Conservation (phyloP, 2,888 invertebrate species). For the Lithodes maja region DNA sequence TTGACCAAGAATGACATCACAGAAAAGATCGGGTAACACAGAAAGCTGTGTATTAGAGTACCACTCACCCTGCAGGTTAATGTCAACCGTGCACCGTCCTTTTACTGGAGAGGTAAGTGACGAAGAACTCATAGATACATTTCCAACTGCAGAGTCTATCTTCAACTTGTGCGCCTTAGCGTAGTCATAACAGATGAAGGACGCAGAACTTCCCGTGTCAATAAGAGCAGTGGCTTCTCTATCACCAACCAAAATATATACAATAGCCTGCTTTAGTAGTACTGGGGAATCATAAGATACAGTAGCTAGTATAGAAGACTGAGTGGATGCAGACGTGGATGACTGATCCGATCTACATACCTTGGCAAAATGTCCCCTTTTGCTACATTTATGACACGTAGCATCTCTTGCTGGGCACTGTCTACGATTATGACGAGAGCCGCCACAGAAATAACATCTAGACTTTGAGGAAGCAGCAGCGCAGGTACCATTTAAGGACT, state of each 20-base stretch:
- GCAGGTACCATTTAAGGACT: neutral
- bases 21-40: constrained; percentile 18
- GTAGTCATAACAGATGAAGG: neutral
- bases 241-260: neutral
- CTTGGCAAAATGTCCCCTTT: neutral
- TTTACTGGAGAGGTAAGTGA: neutral
- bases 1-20: constrained; percentile 31
- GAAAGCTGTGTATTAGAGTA: neutral
- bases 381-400: neutral
- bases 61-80: neutral
- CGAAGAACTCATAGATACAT: neutral
- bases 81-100: constrained; percentile 1
- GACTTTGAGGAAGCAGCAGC: neutral
- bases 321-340: neutral
- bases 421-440: neutral
- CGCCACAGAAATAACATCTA: constrained; percentile 26
- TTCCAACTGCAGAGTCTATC: neutral
- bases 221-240: neutral
- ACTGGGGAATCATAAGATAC: neutral
- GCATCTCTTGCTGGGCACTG: constrained; percentile 2
- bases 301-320: neutral
- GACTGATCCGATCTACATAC: neutral
- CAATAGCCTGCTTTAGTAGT: neutral
- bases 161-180: neutral
- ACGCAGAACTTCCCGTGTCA: constrained; percentile 20